phyloP scores from a whole-genome alignment of 2,888 invertebrate genomes.

The Acronicta alni region DNA sequence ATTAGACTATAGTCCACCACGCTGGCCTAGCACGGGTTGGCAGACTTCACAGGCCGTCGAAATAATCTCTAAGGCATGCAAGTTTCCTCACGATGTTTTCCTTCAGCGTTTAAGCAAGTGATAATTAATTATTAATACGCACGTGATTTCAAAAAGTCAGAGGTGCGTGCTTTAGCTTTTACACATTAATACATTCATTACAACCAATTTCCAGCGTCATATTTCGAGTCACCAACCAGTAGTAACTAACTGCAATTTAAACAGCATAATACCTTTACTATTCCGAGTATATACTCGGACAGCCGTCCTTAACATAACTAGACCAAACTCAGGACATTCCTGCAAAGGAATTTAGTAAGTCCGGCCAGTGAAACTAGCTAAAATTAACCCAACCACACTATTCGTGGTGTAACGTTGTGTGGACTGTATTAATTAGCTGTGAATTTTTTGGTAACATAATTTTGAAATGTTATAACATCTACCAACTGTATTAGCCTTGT shows the following conservation, averaged over 20 bases:
- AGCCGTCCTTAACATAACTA: conserved; percentile 34
- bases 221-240: conserved; percentile 4
- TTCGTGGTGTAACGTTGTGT: conserved; percentile 29
- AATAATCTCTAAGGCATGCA: too few relatives aligned
- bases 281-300: conserved; percentile 19
- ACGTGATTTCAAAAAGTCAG: too few relatives aligned
- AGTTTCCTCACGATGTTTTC: too few relatives aligned
- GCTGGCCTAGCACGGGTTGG: too few relatives aligned
- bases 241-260: conserved; percentile 11
- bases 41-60: too few relatives aligned
- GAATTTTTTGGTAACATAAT: conserved; percentile 2
- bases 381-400: conserved; percentile 47
- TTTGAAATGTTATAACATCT: neutral
- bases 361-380: conserved; percentile 32
- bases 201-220: too few relatives aligned
- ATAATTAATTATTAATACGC: too few relatives aligned
- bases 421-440: conserved; percentile 25
- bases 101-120: too few relatives aligned
- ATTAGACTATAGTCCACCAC: too few relatives aligned
- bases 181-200: too few relatives aligned
- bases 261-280: conserved; percentile 9
- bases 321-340: conserved; percentile 26
- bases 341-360: conserved; percentile 46
- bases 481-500: too few relatives aligned
- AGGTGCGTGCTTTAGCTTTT: too few relatives aligned